phyloP scores from a whole-genome alignment of 2,797 vertebrate species.

The Diplodus sargus region DNA sequence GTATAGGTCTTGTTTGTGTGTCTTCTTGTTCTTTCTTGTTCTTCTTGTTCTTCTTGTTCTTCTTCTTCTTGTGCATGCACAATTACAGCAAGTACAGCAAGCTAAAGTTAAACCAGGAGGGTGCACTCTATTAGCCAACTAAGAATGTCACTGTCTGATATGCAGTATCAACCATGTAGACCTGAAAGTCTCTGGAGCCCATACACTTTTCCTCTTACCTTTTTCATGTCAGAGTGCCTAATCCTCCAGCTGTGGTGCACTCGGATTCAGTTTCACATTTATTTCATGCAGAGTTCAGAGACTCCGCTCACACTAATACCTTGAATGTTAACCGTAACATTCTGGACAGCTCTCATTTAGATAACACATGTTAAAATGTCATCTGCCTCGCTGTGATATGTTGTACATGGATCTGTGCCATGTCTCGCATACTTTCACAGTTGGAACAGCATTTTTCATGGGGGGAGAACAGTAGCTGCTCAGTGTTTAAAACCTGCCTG shows the following conservation, averaged over 20 bases:
- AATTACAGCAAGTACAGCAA: neutral
- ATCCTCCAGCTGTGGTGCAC: constrained; percentile 8
- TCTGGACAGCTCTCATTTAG: constrained; percentile 28
- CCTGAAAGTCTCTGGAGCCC: neutral
- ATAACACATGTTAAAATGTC: constrained; percentile 16
- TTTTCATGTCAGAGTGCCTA: constrained; percentile 16
- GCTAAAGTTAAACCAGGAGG: neutral
- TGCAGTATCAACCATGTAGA: neutral
- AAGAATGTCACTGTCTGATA: neutral
- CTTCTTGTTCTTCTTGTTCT: too few relatives aligned
- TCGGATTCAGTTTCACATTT: constrained; percentile 30
- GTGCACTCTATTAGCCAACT: neutral
- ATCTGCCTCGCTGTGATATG: constrained; percentile 22
- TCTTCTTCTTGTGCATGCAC: neutral
- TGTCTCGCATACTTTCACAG: constrained; percentile 11
- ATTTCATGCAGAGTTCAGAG: neutral
- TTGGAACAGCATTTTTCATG: constrained; percentile 7
- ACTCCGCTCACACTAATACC: neutral
- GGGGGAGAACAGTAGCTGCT: neutral
- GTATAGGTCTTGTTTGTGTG: too few relatives aligned
- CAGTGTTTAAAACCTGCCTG: neutral
- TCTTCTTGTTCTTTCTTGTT: too few relatives aligned
- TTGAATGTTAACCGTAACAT: constrained; percentile 14
- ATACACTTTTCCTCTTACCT: neutral
- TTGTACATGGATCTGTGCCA: constrained; percentile 26